Base-by-base conservation (phyloP, 2,113 vertebrate genomes). In the Dipodomys ordii region DNA sequence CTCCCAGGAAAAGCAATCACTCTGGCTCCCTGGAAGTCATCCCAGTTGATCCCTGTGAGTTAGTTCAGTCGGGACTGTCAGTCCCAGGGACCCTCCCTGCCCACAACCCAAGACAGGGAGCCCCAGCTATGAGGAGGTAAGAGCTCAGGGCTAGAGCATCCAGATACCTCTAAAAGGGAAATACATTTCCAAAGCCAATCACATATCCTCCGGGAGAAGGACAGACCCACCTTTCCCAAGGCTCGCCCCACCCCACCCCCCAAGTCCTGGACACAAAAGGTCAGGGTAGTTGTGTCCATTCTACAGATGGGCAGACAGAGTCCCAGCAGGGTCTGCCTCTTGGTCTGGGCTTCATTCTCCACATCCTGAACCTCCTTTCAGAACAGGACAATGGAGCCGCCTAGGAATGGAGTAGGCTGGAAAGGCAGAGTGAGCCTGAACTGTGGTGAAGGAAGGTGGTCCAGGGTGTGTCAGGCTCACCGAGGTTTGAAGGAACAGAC, bases 1-100 rank as follows among this genome's bases (percentile, higher is more conserved):
- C 99, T 98, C 12, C 99, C 99, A 0, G 99, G 99, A 91, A 99
- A 97, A 0, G 99, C 98, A 0, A 99, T 94, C 64, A 99, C 99
- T 87, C 97, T 98, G 85, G 99, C 99, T 0, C 99, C 99, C 22
- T 83, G 98, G 97, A 99, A 99, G 4, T 97, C 94, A 0, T 98
- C 97, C 99, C 99, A 99, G 79, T 91, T 94, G 30, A 99, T 98
- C 32, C 53, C 99, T 99, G 94, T 1, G 27, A 57, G 86, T 19
- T 77, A n/a, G 65, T 39, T 39, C 39, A 81, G 4, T 88, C 32
- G 32, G 13, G 46, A 77, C 8, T 39, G 39, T 39, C 39, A 39
- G 39, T 78, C 2, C 76, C 25, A 32, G 9, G 44, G 12, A 20
- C n/a, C 83, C 69, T 13, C 53, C 49, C 49, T 12, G 9, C 49